Base-by-base conservation (phyloP, 2,888 invertebrate genomes). In the Drosophila paranaensis region DNA sequence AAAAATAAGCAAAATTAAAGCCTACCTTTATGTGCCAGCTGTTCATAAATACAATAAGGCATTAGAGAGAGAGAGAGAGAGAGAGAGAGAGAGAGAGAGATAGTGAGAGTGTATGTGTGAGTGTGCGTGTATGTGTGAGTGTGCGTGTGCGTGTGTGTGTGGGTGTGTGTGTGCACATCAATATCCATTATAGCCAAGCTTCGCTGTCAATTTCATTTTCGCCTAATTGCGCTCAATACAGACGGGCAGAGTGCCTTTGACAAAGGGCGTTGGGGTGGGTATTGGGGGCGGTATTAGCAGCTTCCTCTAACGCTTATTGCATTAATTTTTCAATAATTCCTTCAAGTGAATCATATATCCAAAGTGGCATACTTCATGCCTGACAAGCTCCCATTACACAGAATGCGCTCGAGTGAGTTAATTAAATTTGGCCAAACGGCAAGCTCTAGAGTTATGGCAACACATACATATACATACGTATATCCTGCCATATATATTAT, bases 271-370 rank as follows among this genome's bases (percentile, higher is more conserved):
- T 3, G 16, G 37, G 27, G 35, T 37, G 16, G 37, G 27, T 27
- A 39, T 13, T 39, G 35, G 37, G 37, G 30, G 39, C 33, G 42
- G 40, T 14, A 43, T 25, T 20, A n/a, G 37, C 56, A 58, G 54
- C 60, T 66, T 53, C 40, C 30, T 42, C 48, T 56, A 65, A 60
- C 64, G 60, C 45, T 87, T 88, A 90, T 89, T 89, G 77, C 82
- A 90, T 87, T 88, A 84, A 82, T 87, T 82, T 89, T 87, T 81
- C 89, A 90, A 90, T 90, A 88, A 88, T 86, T 88, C 81, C 75
- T 37, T 55, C 46, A 70, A 73, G 61, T 70, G 81, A 73, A 82
- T 81, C 75, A 88, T 82, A 89, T 81, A 88, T 77, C 77, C 74
- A 75, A 90, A 82, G 77, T 88, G 84, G 76, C 83, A 82, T 77